Conservation (phyloP, 2,888 invertebrate genomes). For the Ophraella communa region DNA sequence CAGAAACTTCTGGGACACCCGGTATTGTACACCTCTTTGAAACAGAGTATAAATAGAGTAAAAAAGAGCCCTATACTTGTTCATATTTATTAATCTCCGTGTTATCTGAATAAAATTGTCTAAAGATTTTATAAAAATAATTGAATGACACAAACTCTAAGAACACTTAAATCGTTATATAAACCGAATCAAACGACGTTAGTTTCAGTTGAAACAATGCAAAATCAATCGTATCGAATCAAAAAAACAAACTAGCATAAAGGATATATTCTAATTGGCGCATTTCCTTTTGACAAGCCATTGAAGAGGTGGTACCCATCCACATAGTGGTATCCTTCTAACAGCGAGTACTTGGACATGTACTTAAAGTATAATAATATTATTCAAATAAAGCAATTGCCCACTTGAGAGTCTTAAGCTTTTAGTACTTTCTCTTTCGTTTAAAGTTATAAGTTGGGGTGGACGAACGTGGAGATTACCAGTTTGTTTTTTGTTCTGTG, state of each 20-base stretch:
- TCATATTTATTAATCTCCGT: too few species aligned
- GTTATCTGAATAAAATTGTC: too few species aligned
- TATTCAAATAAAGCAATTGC: conserved; percentile 21
- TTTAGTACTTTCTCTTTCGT: conserved; percentile 31
- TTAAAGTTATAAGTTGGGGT: conserved; percentile 34
- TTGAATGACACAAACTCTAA: not conserved
- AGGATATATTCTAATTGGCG: conserved; percentile 18
- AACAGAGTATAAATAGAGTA: too few species aligned
- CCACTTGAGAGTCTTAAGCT: conserved; percentile 15
- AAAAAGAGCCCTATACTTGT: too few species aligned
- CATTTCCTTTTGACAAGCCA: conserved; percentile 12
- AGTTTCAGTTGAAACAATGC: conserved; percentile 1
- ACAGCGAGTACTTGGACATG: conserved; percentile 7
- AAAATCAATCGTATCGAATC: not conserved
- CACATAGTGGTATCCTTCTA: not conserved
- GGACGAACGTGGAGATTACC: conserved; percentile 7
- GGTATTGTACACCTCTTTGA: too few species aligned
- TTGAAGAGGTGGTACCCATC: conserved; percentile 17
- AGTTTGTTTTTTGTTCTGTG: conserved; percentile 25
- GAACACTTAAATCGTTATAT: not conserved
- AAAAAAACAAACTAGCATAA: conserved; percentile 12
- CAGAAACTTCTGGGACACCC: too few species aligned
- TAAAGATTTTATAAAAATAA: too few species aligned
- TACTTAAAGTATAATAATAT: conserved; percentile 20
- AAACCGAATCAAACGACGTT: not conserved